Base-by-base conservation (phyloP, 1,140 invertebrate species). In the Drosophila arawakana region DNA sequence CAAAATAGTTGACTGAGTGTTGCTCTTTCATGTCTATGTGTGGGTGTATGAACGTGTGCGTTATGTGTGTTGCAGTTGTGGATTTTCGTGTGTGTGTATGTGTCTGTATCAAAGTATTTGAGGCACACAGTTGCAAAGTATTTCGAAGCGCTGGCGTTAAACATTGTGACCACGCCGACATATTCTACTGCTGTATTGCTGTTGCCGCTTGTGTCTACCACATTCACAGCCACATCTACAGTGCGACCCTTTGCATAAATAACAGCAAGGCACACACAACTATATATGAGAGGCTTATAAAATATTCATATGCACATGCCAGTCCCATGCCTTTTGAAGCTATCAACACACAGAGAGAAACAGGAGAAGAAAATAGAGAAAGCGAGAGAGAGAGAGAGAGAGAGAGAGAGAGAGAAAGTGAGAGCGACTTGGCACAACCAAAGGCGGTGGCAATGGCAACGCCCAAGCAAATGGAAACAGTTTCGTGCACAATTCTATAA, bases 291-390 rank as follows among this genome's bases (percentile, higher is more conserved):
- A 72, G 73, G 69, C 80, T 89, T 88, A 89, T 88, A 88, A 88
- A 89, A 86, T 80, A 88, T 88, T 88, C 84, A 88, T 88, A 83
- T 75, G 80, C 57, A 88, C 76, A 83, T 89, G 84, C 44, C 75
- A 73, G 70, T 50, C 60, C 81, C 68, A 73, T 77, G 81, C 73
- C 63, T 81, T 85, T 85, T 85, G 76, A 78, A 78, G 76, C 73
- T 71, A 58, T 71, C 73, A 62, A 58, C 59, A 70, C 58, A 70
- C 34, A 52, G 25, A 61, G 39, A 66, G 61, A 71, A 52, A 70
- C 49, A 68, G 25, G 76, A 43, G 59, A 41, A 25, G 44, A 21
- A 49, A 4, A 43, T 0, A 2, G 0, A 25, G 25, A 5, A 30
- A 30, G 25, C 1, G 25, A 30, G 25, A 0, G 25, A 30, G 3